A percentile compares a stretch with the other conserved stretches of the same genome.
Conservation (phyloP, 1,140 invertebrate species). For the Liolophura sinensis region DNA sequence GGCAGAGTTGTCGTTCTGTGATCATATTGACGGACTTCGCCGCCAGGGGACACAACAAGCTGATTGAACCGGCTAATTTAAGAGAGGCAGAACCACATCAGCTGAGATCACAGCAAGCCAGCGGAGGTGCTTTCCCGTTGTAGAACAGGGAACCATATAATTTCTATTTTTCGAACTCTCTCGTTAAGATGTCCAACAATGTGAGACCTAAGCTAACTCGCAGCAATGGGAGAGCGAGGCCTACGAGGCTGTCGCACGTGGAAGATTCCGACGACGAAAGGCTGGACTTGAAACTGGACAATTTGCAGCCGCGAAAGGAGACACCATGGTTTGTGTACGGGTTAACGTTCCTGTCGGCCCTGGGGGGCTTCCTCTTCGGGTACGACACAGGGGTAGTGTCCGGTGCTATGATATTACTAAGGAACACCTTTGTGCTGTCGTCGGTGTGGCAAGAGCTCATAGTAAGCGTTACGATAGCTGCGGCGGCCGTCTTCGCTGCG, state of each 20-base stretch:
- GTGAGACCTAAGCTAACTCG: not conserved
- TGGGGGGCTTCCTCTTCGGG: constrained; percentile 71
- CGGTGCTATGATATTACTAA: constrained; percentile 66
- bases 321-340: constrained; percentile 50
- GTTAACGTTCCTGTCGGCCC: constrained; percentile 52
- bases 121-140: too few species aligned
- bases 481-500: constrained; percentile 64
- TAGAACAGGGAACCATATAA: too few species aligned
- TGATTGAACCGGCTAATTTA: too few species aligned
- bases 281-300: constrained; percentile 47
- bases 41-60: too few species aligned
- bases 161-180: too few species aligned
- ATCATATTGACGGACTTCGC: too few species aligned
- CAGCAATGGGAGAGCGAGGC: constrained; percentile 19
- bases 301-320: constrained; percentile 31
- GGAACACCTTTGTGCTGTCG: constrained; percentile 59
- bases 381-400: constrained; percentile 72
- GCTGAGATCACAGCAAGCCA: too few species aligned
- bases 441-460: constrained; percentile 64
- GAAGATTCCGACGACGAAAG: constrained; percentile 45
- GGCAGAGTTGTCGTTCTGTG: too few species aligned
- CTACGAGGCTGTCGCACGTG: constrained; percentile 33
- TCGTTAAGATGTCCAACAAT: too few species aligned
- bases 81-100: too few species aligned
- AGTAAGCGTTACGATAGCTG: constrained; percentile 59